Evolutionary conservation across 2,113 vertebrate species (phyloP), one percentile per base, ranked within the genome.

Genomic region (Sceloporus undulatus): DNA sequence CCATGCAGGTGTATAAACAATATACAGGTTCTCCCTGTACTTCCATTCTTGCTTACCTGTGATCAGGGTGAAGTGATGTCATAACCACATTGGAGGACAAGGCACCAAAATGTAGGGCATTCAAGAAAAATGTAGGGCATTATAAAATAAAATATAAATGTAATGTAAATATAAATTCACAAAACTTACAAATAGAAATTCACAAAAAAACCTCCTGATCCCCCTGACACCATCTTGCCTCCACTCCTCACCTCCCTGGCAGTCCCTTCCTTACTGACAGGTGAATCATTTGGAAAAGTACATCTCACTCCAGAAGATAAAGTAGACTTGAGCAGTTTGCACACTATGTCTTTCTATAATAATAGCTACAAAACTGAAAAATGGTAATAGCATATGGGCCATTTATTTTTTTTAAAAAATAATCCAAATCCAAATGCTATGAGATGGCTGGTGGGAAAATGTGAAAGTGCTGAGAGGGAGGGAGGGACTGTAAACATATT

Each of bases 221-320:
- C 34, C 34, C 34, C 34, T 34, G 34, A 34, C 34, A 34, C 34
- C 34, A 34, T 34, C 34, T 34, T 34, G 34, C 34, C 34, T 34
- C 34, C 34, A 34, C 34, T 34, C 34, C 34, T 34, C 34, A 34
- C 34, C 34, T 34, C 48, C 48, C 48, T 48, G 48, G 5, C 48
- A 48, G 48, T 7, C 48, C 48, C 48, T 7, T 48, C 48, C 4
- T 48, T 48, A 48, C 48, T 48, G 48, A 48, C 7, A 48, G 7
- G 48, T 48, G 48, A 48, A 48, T 48, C 99, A 99, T 93, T 95
- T 99, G 21, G 99, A 99, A 96, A 99, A 99, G 92, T 98, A 99
- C 91, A 99, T 99, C 95, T 99, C 98, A 74, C 97, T 99, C 92
- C 99, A 99, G 96, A 99, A 99, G 96, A 99, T 99, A 96, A 99